Evolutionary conservation across 2,113 vertebrate species (phyloP).

Genomic region (Hippocampus guttulatus): DNA sequence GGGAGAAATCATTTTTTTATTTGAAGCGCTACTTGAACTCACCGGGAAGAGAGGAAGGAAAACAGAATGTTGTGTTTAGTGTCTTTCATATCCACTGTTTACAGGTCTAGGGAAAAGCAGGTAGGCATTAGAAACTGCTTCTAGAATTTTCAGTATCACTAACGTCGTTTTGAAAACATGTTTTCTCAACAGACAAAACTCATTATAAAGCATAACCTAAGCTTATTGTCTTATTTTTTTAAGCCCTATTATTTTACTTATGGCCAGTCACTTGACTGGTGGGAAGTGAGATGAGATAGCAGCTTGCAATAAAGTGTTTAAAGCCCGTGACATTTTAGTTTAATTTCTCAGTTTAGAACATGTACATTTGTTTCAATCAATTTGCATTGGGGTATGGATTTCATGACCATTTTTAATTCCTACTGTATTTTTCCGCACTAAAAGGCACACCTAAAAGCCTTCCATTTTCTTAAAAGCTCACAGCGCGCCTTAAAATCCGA

Average conservation of each 20-base stretch:
- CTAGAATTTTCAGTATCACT: not conserved
- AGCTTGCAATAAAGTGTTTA: too few relatives aligned
- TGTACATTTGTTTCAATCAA: too few relatives aligned
- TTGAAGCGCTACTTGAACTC: not conserved
- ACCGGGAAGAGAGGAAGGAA: not conserved
- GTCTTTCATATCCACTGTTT: not conserved
- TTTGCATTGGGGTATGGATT: too few relatives aligned
- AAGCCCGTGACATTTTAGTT: too few relatives aligned
- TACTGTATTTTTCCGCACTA: too few relatives aligned
- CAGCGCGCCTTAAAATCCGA: too few relatives aligned
- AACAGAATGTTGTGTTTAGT: not conserved
- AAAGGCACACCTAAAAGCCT: too few relatives aligned
- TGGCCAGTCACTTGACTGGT: too few relatives aligned
- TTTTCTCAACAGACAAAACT: not conserved
- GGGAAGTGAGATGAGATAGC: too few relatives aligned
- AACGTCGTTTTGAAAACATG: not conserved
- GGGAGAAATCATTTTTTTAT: not conserved
- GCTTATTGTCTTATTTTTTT: not conserved
- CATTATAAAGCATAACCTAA: not conserved
- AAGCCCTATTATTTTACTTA: not conserved
- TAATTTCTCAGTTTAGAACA: too few relatives aligned
- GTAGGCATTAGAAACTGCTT: not conserved
- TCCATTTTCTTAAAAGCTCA: too few relatives aligned
- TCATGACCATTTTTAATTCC: too few relatives aligned
- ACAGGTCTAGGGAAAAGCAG: not conserved